Evolutionary conservation across 2,888 invertebrate species (phyloP), one percentile per base, ranked within the genome.

Genomic region (Hirtodrosophila alboralis): DNA sequence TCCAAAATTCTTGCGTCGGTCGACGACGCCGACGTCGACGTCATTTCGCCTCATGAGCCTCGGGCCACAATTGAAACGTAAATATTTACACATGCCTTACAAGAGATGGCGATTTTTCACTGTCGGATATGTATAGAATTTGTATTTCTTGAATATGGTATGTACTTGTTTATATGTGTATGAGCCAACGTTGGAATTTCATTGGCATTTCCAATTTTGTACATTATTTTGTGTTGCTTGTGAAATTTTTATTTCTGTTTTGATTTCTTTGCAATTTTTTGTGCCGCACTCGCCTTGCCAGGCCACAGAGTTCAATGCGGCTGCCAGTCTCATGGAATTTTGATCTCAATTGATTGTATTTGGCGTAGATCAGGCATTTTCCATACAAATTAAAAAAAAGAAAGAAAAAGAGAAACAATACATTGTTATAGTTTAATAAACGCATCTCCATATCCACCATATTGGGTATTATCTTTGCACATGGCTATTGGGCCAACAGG

Each of bases 1-100:
- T 80, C 79, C 79, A 80, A 80, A 80, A 80, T 85, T 80, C 83
- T 85, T 83, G 85, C 79, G 83, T 83, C 79, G 79, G 75, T 79
- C 85, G 85, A 70, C 84, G 85, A 75, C 75, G 77, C 72, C 76
- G 71, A 83, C 79, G 77, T 75, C 76, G 71, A 83, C 79, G 85
- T 85, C 85, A 81, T 66, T 74, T 65, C 43, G 52, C 28, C 47
- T 33, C 23, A 33, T 38, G 45, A 43, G 44, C 10, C 21, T 12
- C 41, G 28, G 49, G 34, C 38, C 41, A 28, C 48, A 63, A 64
- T 43, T 51, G 47, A 65, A 76, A 80, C 74, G 84, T 79, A 79
- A 79, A 79, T 79, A 79, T 79, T 79, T 79, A 84, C 85, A 79
- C 65, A 77, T 84, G 84, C 77, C 78, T 78, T 78, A 78, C 78